Conservation (phyloP, 2,888 invertebrate genomes). For the Allophyes oxyacanthae region DNA sequence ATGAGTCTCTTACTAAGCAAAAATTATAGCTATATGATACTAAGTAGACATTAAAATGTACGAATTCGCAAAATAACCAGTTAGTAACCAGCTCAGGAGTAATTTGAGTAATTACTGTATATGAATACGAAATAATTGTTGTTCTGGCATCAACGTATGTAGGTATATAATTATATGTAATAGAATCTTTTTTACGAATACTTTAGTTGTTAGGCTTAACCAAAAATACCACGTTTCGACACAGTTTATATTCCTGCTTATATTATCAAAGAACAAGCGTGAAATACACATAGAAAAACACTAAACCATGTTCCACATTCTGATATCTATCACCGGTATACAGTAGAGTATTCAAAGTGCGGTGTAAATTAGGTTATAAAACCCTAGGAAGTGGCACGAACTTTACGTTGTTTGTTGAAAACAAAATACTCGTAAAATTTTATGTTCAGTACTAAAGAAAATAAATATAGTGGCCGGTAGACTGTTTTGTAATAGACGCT, state of each 20-base stretch:
- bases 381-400: slow-evolving; percentile 33
- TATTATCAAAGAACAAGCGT: too few species aligned
- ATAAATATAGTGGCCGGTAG: slow-evolving; percentile 21
- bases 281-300: not conserved
- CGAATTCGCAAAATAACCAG: slow-evolving; percentile 43
- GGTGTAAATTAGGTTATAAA: slow-evolving; percentile 49
- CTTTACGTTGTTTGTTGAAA: slow-evolving; percentile 33
- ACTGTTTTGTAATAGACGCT: slow-evolving; percentile 21
- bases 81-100: slow-evolving; percentile 33
- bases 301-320: slow-evolving; percentile 1
- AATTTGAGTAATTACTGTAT: slow-evolving; percentile 48
- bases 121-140: too few species aligned
- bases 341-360: slow-evolving; percentile 21
- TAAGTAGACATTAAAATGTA: slow-evolving; percentile 31
- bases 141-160: slow-evolving; percentile 29
- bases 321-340: slow-evolving; percentile 3
- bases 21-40: slow-evolving; percentile 34
- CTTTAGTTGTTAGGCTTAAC: not conserved
- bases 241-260: not conserved
- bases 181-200: slow-evolving; percentile 19
- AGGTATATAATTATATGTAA: slow-evolving; percentile 25
- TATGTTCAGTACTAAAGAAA: slow-evolving; percentile 27
- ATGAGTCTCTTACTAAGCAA: slow-evolving; percentile 25
- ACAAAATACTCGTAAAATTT: slow-evolving; percentile 44
- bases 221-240: too few species aligned